These are phyloP conservation scores for Apamea sordens DNA, from an alignment of 2,888 invertebrate species.

Conservation along the genomic window DNA sequence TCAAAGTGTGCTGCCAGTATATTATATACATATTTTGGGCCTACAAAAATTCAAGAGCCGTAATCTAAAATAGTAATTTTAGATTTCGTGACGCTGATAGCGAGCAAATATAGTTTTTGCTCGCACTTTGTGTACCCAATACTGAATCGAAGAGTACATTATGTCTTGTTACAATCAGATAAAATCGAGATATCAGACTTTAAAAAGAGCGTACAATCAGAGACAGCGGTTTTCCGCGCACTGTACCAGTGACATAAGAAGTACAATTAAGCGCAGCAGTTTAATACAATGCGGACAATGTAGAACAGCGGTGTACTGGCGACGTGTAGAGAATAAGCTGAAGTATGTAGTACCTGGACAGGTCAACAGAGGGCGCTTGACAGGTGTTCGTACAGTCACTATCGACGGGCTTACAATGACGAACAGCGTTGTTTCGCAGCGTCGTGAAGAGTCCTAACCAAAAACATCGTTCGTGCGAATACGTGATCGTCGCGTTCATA, in stretches of 20 bases:
- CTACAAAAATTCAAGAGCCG: not conserved
- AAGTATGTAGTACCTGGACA: conserved; percentile 8
- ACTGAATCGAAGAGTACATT: conserved; percentile 6
- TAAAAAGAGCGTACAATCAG: conserved; percentile 4
- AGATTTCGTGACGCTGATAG: not conserved
- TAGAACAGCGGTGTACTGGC: conserved; percentile 29
- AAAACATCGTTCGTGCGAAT: not conserved
- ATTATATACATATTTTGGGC: not conserved
- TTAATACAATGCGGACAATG: not conserved
- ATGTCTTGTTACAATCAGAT: conserved; percentile 1
- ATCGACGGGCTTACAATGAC: not conserved
- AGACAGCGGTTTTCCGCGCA: not conserved
- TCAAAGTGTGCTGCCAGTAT: conserved; percentile 6
- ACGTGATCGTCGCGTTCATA: not conserved
- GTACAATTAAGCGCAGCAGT: conserved; percentile 10
- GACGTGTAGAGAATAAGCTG: conserved; percentile 13
- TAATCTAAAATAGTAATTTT: not conserved
- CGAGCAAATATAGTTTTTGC: too few relatives aligned
- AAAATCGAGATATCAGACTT: not conserved
- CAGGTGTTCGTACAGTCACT: not conserved
- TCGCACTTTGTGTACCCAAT: conserved; percentile 17
- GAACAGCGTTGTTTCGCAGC: not conserved
- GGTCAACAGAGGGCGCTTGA: conserved; percentile 14
- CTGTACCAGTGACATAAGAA: not conserved
- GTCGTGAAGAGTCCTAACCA: not conserved